Evolutionary conservation across 2,113 vertebrate species (phyloP).

Genomic region (Leucopsar rothschildi): DNA sequence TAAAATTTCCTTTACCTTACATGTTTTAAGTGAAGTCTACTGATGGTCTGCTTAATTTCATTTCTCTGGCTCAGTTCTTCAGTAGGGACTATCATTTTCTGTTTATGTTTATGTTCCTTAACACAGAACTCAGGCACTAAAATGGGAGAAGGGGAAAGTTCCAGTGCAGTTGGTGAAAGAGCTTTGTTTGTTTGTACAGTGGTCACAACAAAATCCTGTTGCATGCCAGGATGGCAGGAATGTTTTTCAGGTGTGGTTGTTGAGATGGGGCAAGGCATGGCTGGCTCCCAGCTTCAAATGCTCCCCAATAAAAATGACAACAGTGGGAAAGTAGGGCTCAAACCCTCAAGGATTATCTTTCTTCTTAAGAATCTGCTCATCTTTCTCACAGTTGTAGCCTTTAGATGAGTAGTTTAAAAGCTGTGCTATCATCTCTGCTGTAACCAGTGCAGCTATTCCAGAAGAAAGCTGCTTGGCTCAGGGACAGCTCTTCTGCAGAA

Average conservation of each 20-base stretch:
- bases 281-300: neutral
- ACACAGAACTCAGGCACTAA: neutral
- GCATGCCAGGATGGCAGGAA: neutral
- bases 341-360: neutral
- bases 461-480: slow-evolving; percentile 39
- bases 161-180: neutral
- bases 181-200: neutral
- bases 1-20: neutral
- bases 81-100: neutral
- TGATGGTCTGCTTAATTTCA: neutral
- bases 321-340: neutral
- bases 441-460: slow-evolving; percentile 26
- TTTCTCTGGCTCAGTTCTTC: neutral
- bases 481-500: slow-evolving; percentile 35
- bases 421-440: neutral
- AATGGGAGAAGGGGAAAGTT: neutral
- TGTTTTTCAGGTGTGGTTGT: neutral
- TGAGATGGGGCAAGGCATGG: neutral
- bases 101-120: neutral
- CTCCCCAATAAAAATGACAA: neutral
- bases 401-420: slow-evolving; percentile 18
- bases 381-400: neutral
- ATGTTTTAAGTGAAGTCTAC: neutral
- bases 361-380: neutral
- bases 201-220: neutral